These are phyloP conservation scores for Pasiphila rectangulata DNA, from an alignment of 2,888 invertebrate genomes.

Conservation along the genomic window DNA sequence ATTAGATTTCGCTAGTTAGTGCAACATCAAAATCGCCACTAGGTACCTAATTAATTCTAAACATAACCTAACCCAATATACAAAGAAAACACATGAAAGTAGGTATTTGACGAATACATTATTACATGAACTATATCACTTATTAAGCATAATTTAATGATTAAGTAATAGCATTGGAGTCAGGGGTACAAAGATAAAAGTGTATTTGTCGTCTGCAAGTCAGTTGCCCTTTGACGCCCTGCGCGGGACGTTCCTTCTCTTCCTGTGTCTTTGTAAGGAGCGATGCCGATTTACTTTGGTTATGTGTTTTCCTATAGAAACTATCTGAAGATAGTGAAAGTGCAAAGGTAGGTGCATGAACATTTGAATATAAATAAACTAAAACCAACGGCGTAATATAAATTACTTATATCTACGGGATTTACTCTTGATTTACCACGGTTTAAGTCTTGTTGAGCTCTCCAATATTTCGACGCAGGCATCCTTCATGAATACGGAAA, in stretches of 20 bases:
- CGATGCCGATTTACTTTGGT: conserved; percentile 33
- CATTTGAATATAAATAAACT: not conserved
- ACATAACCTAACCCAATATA: no score
- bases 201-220: conserved; percentile 8
- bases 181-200: conserved; percentile 16
- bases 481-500: no score
- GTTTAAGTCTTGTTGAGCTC: no score
- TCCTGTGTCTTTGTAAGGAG: not conserved
- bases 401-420: not conserved
- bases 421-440: no score
- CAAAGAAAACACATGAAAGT: no score
- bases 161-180: conserved; percentile 8
- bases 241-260: conserved; percentile 20
- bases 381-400: not conserved
- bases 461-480: no score
- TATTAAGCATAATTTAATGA: not conserved
- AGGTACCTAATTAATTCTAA: no score
- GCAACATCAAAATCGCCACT: no score
- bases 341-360: conserved; percentile 35
- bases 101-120: no score
- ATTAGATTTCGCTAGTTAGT: no score
- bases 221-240: conserved; percentile 23
- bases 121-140: no score
- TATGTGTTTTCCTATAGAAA: conserved; percentile 25
- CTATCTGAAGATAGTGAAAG: conserved; percentile 32